phyloP scores from a whole-genome alignment of 2,797 vertebrate species.

The Fistularia tabacaria region DNA sequence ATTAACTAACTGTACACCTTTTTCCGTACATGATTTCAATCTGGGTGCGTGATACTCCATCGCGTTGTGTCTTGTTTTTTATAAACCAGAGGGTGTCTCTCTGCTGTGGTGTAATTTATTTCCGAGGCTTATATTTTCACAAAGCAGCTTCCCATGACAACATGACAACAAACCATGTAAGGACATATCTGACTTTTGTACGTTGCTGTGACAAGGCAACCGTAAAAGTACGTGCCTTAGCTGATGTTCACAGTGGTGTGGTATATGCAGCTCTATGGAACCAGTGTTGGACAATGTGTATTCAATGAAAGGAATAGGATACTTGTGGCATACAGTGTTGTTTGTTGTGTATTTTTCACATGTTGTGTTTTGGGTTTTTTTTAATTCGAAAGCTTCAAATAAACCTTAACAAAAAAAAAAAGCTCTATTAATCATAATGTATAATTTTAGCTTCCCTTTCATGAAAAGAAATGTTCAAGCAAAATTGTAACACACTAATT shows the following conservation, averaged over 20 bases:
- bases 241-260: conserved; percentile 22
- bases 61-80: conserved; percentile 10
- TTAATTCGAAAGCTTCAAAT: too few species aligned
- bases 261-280: conserved; percentile 15
- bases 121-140: conserved; percentile 13
- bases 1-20: too few species aligned
- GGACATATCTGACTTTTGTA: conserved; percentile 15
- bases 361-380: conserved; percentile 72
- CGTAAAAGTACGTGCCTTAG: background rate
- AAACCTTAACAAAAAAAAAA: too few species aligned
- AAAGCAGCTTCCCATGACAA: conserved; percentile 11
- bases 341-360: conserved; percentile 74
- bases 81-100: conserved; percentile 4
- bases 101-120: background rate
- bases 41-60: background rate
- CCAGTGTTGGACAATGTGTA: conserved; percentile 38
- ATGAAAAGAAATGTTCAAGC: too few species aligned
- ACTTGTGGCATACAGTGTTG: conserved; percentile 51
- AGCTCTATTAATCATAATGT: too few species aligned
- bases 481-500: too few species aligned
- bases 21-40: conserved; percentile 7
- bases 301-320: conserved; percentile 38
- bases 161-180: conserved; percentile 10
- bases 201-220: too few species aligned
- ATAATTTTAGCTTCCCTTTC: too few species aligned